phyloP scores from a whole-genome alignment of 2,888 invertebrate genomes.

The Euphydryas editha region DNA sequence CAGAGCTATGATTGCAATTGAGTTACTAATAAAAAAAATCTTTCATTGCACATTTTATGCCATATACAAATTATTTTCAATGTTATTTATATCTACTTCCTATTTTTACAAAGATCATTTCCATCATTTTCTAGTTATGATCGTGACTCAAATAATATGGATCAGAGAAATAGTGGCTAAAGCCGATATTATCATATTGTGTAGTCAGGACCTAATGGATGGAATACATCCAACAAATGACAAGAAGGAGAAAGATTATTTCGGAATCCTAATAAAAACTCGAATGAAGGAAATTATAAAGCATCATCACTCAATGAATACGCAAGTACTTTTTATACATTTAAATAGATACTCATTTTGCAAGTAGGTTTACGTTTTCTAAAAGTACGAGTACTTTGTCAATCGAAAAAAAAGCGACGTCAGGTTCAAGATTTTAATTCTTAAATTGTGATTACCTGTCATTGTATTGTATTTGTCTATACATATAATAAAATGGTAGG shows the following conservation, averaged over 20 bases:
- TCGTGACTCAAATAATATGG: conserved; percentile 67
- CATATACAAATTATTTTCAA: background rate
- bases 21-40: background rate
- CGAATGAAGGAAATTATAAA: conserved; percentile 58
- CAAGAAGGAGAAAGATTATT: conserved; percentile 46
- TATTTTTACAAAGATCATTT: background rate
- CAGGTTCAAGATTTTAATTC: no score
- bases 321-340: conserved; percentile 45
- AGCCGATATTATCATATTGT: conserved; percentile 63
- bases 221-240: conserved; percentile 52
- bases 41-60: background rate
- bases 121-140: conserved; percentile 55
- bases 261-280: conserved; percentile 48
- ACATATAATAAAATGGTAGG: no score
- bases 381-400: no score
- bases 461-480: no score
- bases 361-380: no score
- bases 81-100: background rate
- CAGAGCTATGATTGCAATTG: background rate
- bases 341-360: no score
- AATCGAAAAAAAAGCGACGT: no score
- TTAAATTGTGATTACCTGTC: no score
- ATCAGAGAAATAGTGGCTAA: conserved; percentile 62
- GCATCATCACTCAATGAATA: conserved; percentile 60
- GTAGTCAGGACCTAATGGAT: conserved; percentile 59